Percentiles rank a stretch among this genome's conserved stretches.
Conservation (phyloP, 2,797 vertebrate genomes). For the Microctenopoma steveboyesi region DNA sequence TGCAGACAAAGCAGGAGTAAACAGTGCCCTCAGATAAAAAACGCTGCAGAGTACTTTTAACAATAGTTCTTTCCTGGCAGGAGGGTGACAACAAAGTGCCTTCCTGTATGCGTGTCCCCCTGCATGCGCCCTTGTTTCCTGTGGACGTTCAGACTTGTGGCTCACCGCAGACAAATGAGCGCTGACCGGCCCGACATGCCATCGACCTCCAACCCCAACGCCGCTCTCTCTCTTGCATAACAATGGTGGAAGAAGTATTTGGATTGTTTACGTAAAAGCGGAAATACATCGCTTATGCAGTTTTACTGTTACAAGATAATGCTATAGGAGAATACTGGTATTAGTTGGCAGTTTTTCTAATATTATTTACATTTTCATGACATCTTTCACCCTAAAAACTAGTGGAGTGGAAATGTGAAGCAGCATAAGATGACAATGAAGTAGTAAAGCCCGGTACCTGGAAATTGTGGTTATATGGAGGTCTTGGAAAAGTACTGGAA, state of each 20-base stretch:
- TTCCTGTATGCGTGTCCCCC: slow-evolving; percentile 79
- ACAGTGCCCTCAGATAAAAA: slow-evolving; percentile 74
- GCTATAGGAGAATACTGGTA: too few relatives aligned
- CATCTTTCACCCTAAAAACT: slow-evolving; percentile 1
- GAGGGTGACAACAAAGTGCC: slow-evolving; percentile 80
- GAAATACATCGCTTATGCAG: not conserved
- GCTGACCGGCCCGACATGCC: slow-evolving; percentile 22
- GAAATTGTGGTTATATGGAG: not conserved
- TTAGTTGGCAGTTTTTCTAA: too few relatives aligned
- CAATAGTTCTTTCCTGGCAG: slow-evolving; percentile 83
- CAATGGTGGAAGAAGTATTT: slow-evolving; percentile 1
- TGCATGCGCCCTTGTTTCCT: slow-evolving; percentile 83
- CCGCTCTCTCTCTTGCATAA: slow-evolving; percentile 31
- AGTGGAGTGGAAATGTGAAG: not conserved
- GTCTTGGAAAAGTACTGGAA: slow-evolving; percentile 12
- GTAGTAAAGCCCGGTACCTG: not conserved
- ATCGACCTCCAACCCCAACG: slow-evolving; percentile 55
- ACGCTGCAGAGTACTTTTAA: slow-evolving; percentile 75
- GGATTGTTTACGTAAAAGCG: slow-evolving; percentile 5
- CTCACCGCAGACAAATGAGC: slow-evolving; percentile 52
- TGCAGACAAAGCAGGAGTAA: slow-evolving; percentile 79
- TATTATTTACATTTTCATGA: not conserved
- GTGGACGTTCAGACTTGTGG: slow-evolving; percentile 78
- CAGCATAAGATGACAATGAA: not conserved
- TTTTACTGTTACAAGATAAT: not conserved